Conservation (phyloP, 2,888 invertebrate genomes). For the Boloria selene region DNA sequence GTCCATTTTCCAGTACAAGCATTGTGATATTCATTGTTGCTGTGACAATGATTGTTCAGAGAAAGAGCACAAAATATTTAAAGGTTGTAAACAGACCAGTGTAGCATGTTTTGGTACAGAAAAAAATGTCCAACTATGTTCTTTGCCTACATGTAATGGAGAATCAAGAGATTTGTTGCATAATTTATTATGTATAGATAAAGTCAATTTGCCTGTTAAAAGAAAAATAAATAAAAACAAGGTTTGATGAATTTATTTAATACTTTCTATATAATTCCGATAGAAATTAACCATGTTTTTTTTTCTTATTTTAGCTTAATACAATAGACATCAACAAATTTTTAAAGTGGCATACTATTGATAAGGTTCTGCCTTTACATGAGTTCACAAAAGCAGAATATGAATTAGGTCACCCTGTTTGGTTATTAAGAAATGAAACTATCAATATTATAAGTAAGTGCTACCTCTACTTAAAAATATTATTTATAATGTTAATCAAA, state of each 20-base stretch:
- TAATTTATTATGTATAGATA: slow-evolving; percentile 66
- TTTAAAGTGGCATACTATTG: slow-evolving; percentile 55
- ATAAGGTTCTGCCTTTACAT: slow-evolving; percentile 36
- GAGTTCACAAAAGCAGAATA: slow-evolving; percentile 57
- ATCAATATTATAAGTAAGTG: slow-evolving; percentile 59
- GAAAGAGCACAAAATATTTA: slow-evolving; percentile 83
- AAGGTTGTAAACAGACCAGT: slow-evolving; percentile 69
- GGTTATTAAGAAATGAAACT: slow-evolving; percentile 60
- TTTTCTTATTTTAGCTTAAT: slow-evolving; percentile 46
- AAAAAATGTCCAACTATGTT: slow-evolving; percentile 14
- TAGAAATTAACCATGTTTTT: background rate
- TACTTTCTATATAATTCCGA: background rate
- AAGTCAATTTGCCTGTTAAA: slow-evolving; percentile 65
- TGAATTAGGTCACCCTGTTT: slow-evolving; percentile 57
- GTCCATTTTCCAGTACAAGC: slow-evolving; percentile 70
- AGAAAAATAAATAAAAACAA: slow-evolving; percentile 46
- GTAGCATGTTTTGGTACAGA: slow-evolving; percentile 39
- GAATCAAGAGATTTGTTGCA: slow-evolving; percentile 46
- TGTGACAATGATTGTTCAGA: slow-evolving; percentile 89
- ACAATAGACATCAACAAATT: slow-evolving; percentile 41
- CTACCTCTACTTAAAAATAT: background rate
- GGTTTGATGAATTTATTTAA: slow-evolving; percentile 43
- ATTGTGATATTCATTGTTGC: slow-evolving; percentile 92
- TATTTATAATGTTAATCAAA: slow-evolving; percentile 14
- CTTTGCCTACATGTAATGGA: slow-evolving; percentile 45